Evolutionary conservation across 2,888 invertebrate genomes (phyloP).

Genomic region (Abrostola triplasia): DNA sequence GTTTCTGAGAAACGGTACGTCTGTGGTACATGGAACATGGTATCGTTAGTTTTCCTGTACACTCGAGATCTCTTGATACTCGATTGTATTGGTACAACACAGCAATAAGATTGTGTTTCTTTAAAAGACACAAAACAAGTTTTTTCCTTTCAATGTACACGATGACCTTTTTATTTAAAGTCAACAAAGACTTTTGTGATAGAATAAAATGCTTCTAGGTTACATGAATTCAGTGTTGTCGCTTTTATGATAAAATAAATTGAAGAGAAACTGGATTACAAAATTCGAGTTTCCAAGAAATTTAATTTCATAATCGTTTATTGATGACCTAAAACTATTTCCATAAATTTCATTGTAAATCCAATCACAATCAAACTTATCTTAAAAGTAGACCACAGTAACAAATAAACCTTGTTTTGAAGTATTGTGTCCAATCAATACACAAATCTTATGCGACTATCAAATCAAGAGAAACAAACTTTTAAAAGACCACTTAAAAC

Average conservation of each 20-base stretch:
- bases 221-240: neutral
- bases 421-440: neutral
- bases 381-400: slow-evolving; percentile 14
- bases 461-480: neutral
- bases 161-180: neutral
- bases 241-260: neutral
- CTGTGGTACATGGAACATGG: slow-evolving; percentile 16
- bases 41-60: slow-evolving; percentile 28
- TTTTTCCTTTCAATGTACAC: slow-evolving; percentile 11
- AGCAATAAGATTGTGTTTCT: slow-evolving; percentile 3
- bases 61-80: neutral
- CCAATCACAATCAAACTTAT: slow-evolving; percentile 4
- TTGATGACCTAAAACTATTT: slow-evolving; percentile 1
- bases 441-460: neutral
- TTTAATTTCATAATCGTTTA: neutral
- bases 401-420: neutral
- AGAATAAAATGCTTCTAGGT: neutral
- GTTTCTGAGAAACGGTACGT: slow-evolving; percentile 49
- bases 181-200: neutral
- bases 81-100: neutral
- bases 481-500: slow-evolving; percentile 1
- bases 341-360: slow-evolving; percentile 2
- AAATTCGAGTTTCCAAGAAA: neutral
- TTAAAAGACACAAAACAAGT: slow-evolving; percentile 3
- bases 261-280: neutral